These are phyloP conservation scores for Macrocentrus cingulum DNA, from an alignment of 1,140 invertebrate species.

Conservation along the genomic window DNA sequence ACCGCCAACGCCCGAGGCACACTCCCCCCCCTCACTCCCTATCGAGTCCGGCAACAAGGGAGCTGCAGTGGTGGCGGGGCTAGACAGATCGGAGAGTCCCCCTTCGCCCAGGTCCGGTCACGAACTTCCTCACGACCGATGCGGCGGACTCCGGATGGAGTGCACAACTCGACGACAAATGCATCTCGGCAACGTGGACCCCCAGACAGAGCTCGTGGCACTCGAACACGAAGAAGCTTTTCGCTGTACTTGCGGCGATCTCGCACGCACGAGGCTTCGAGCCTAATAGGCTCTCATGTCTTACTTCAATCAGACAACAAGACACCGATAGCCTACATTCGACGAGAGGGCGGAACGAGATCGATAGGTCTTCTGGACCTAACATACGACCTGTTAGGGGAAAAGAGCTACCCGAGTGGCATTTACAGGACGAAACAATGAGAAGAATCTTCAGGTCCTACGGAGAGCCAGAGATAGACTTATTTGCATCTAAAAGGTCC, in stretches of 20 bases:
- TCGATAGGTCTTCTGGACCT: constrained; percentile 36
- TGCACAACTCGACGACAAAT: constrained; percentile 24
- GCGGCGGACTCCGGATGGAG: constrained; percentile 32
- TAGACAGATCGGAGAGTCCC: not conserved
- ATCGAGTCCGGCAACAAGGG: not conserved
- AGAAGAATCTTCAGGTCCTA: constrained; percentile 35
- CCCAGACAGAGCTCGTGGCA: constrained; percentile 29
- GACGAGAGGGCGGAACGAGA: constrained; percentile 44
- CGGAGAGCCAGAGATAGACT: constrained; percentile 41
- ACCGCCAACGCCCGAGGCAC: too few species aligned
- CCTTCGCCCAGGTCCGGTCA: constrained; percentile 1
- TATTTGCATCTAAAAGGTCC: constrained; percentile 43
- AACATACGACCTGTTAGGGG: constrained; percentile 34
- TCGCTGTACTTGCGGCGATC: constrained; percentile 30
- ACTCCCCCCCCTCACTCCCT: too few species aligned
- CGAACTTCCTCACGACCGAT: constrained; percentile 22
- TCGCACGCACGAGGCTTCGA: constrained; percentile 9
- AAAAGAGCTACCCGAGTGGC: constrained; percentile 44
- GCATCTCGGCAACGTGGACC: constrained; percentile 26
- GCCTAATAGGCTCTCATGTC: constrained; percentile 21
- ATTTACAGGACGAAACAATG: constrained; percentile 34
- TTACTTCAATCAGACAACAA: constrained; percentile 35
- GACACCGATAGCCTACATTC: constrained; percentile 34
- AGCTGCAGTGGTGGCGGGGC: constrained; percentile 15
- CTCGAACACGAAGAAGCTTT: constrained; percentile 35